Base-by-base conservation (phyloP, 2,797 vertebrate genomes). In the Mus minutoides region DNA sequence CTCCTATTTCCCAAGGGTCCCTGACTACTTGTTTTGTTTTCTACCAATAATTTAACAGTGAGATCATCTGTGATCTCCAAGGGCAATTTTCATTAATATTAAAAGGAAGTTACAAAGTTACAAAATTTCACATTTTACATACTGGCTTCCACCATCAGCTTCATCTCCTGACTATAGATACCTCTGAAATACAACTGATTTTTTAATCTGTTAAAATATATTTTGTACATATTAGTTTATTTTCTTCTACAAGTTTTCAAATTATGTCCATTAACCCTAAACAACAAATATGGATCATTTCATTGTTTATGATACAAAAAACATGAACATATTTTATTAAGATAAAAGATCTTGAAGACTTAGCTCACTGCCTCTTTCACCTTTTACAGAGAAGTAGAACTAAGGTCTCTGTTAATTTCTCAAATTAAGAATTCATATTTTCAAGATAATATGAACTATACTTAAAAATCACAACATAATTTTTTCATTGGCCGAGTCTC, bases 201-300 rank as follows among this genome's bases (percentile, higher is more conserved):
- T 93, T 80, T 94, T 93, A 62, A 93, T 24, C 4, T 67, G 22
- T 46, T 95, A 82, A 94, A 94, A 52, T 95, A 43, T 26, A 49
- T 90, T 94, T 97, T 91, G 49, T 84, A 78, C 3, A 34, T 62
- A 86, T 26, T 60, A 73, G 4, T 78, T 91, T n/a, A 49, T 49
- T 93, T 92, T 86, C 22, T 14, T 67, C 16, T 10, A 43, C 13
- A 67, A 54, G 24, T 94, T 56, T 71, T 73, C 12, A 87, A 90
- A 87, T 2, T 88, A 10, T 90, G 58, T 54, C 79, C n/a, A 2
- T 85, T 86, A 34, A 46, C 29, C n/a, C 3, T 75, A 3, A 34
- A 34, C 0, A n/a, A 16, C 3, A 86, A 13, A 16, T 91, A 78
- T 60, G n/a, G n/a, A 29, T 94, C 69, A 60, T 34, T 94, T 89